Conservation (phyloP, 35 echinoderm and acorn worm genomes). For the Patiria miniata region DNA sequence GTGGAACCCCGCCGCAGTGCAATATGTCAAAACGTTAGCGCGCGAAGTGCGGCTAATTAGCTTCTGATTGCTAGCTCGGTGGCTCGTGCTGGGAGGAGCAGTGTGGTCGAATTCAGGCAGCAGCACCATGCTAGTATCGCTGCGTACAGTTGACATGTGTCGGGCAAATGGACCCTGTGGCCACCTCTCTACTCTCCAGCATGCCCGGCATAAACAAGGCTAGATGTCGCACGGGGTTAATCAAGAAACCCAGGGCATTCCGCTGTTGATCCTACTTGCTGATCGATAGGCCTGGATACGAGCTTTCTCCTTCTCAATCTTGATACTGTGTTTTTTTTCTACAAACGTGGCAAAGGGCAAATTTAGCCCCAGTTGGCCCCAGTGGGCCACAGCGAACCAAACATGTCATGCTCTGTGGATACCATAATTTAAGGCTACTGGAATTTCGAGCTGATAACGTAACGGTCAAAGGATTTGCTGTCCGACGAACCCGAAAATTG, state of each 20-base stretch:
- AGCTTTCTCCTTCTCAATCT: background rate
- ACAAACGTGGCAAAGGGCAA: slow-evolving; percentile 7
- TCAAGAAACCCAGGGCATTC: background rate
- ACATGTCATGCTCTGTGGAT: too few species aligned
- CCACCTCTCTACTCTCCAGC: background rate
- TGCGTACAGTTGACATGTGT: background rate
- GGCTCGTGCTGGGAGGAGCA: background rate
- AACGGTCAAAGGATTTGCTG: too few species aligned
- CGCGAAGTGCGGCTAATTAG: background rate
- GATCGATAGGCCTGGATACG: background rate
- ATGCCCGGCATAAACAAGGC: slow-evolving; percentile 23
- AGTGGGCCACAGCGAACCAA: too few species aligned
- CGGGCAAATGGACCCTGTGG: background rate
- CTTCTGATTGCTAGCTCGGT: background rate
- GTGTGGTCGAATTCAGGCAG: slow-evolving; percentile 4
- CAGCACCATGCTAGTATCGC: background rate
- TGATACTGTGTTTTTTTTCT: background rate
- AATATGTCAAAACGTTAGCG: background rate
- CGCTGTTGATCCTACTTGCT: background rate
- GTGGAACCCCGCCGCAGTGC: background rate
- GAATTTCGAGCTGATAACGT: too few species aligned
- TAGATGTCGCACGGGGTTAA: slow-evolving; percentile 14
- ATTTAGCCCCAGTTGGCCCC: background rate
- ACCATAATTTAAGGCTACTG: too few species aligned
- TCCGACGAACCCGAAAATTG: too few species aligned